phyloP scores from a whole-genome alignment of 2,888 invertebrate species.

The Nycteola revayana region DNA sequence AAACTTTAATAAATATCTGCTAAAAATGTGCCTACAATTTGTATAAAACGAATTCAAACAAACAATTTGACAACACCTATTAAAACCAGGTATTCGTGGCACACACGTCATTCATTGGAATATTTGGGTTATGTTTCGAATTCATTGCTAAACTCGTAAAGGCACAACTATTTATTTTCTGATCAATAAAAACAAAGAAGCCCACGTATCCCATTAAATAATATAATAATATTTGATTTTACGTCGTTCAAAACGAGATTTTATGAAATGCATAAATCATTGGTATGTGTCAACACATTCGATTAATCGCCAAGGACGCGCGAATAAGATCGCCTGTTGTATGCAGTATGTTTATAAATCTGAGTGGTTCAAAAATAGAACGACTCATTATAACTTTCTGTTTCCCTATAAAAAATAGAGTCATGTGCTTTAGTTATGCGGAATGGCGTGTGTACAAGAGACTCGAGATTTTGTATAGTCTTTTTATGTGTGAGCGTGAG shows the following conservation, averaged over 20 bases:
- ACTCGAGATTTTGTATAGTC: conserved; percentile 36
- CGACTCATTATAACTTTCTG: conserved; percentile 74
- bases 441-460: conserved; percentile 35
- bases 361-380: conserved; percentile 72
- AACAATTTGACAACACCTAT: conserved; percentile 30
- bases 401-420: conserved; percentile 69
- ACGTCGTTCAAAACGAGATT: conserved; percentile 59
- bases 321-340: conserved; percentile 50
- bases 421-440: conserved; percentile 65
- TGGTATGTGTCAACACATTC: conserved; percentile 72
- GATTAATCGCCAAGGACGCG: conserved; percentile 68
- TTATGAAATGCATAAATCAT: conserved; percentile 71
- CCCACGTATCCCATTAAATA: conserved; percentile 57
- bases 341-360: conserved; percentile 53
- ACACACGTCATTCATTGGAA: conserved; percentile 28
- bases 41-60: conserved; percentile 17
- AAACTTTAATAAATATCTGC: neutral
- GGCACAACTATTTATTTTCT: conserved; percentile 48
- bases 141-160: conserved; percentile 38
- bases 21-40: conserved; percentile 11
- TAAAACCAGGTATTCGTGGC: conserved; percentile 34
- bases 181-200: conserved; percentile 58
- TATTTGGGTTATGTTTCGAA: conserved; percentile 30
- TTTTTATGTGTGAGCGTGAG: conserved; percentile 42
- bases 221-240: conserved; percentile 66